Evolutionary conservation across 2,797 vertebrate species (phyloP).

Genomic region (Acanthurus lineatus): DNA sequence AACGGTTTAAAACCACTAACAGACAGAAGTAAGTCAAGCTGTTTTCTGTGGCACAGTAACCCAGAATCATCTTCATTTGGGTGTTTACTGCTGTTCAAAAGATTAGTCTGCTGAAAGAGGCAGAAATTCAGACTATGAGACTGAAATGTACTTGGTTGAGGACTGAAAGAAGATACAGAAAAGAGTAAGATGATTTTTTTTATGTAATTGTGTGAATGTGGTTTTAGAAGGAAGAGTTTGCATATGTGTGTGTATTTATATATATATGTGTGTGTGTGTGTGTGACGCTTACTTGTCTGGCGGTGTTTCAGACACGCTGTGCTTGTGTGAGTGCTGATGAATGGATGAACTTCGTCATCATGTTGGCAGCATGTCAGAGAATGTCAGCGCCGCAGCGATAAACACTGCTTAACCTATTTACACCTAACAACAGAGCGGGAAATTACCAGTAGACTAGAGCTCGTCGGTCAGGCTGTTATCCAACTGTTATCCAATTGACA

Average conservation of each 20-base stretch:
- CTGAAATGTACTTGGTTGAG: neutral
- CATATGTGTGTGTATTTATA: neutral
- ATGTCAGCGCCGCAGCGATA: slow-evolving; percentile 32
- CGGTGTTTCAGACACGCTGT: neutral
- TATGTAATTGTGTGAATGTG: neutral
- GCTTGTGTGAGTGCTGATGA: slow-evolving; percentile 41
- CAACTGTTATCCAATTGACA: slow-evolving; percentile 5
- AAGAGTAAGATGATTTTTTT: neutral
- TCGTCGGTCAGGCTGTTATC: slow-evolving; percentile 37
- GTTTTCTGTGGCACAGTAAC: slow-evolving; percentile 23
- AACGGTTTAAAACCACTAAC: slow-evolving; percentile 53
- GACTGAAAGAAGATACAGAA: neutral
- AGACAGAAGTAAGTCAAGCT: neutral
- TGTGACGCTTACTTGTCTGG: neutral
- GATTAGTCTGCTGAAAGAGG: neutral
- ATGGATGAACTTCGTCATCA: slow-evolving; percentile 41
- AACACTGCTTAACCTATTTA: slow-evolving; percentile 67
- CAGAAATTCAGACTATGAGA: neutral
- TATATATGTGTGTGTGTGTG: neutral
- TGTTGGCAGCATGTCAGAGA: slow-evolving; percentile 41
- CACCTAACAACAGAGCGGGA: slow-evolving; percentile 38
- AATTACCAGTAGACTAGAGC: slow-evolving; percentile 46
- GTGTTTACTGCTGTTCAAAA: neutral
- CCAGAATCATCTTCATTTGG: neutral
- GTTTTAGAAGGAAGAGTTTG: neutral